Base-by-base conservation (phyloP, 2,797 vertebrate species). In the Pygocentrus nattereri region DNA sequence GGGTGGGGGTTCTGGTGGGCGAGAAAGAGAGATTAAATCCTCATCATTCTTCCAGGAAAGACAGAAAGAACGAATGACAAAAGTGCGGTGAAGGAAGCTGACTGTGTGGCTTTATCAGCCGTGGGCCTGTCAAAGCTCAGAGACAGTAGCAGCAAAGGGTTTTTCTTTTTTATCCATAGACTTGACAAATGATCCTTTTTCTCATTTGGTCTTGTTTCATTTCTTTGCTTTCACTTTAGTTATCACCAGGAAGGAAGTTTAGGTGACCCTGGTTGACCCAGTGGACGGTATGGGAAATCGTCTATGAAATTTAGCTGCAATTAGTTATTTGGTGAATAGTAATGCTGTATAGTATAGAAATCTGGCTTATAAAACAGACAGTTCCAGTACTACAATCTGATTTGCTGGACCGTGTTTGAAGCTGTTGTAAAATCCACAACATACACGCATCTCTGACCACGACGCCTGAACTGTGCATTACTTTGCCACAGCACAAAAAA, bases 11-110 rank as follows among this genome's bases (percentile, higher is more conserved):
- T 5, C 8, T 38, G 41, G 78, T 77, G 52, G 65, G 71, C 59
- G 64, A 79, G 50, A 49, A 21, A 73, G 47, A 67, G 68, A 77
- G 68, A 81, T 16, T 59, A 83, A 78, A 59, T 76, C 78, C 70
- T 74, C 47, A 74, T 64, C 64, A 47, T 68, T 47, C 25, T 62
- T 74, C 65, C 81, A 50, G 50, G 70, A 70, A 58, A 69, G 50
- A 73, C 31, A 30, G 70, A 61, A 61, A 27, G 25, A 61, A 25
- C 12, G 58, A 30, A 30, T 61, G 58, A 61, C 58, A 61, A 30
- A 61, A 61, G 58, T 16, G 58, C 21, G 13, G n/a, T 69, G 67
- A 69, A 69, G 12, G 67, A 47, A 25, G 67, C 49, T 47, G 18
- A 52, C 30, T 5, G 65, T n/a, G 19, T 4, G 23, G 2, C 25